Percentiles rank a stretch among this genome's conserved stretches.
Evolutionary conservation across 2,113 vertebrate genomes (phyloP).

Genomic region (Alectura lathami): DNA sequence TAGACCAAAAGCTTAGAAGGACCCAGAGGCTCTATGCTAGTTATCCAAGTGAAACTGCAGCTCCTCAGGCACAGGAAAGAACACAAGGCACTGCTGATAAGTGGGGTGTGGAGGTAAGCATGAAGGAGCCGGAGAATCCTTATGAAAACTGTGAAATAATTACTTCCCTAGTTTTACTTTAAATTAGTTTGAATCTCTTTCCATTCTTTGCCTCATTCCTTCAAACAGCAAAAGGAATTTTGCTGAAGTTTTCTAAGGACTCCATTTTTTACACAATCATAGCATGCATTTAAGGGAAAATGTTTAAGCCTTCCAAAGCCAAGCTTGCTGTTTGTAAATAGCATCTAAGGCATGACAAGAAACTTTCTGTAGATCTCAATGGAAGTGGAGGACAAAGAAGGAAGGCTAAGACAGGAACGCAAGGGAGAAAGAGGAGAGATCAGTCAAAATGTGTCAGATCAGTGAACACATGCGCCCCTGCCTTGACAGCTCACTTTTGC

Average conservation of each 20-base stretch:
- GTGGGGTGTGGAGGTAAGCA: accelerated
- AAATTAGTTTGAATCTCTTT: neutral
- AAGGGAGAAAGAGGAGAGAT: neutral
- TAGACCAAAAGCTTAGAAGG: neutral
- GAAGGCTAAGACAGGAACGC: neutral
- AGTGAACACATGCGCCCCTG: neutral
- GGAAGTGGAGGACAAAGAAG: neutral
- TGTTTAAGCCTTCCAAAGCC: neutral
- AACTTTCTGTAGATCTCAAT: neutral
- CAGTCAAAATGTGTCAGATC: constrained; percentile 17
- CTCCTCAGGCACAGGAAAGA: neutral
- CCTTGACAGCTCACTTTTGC: neutral
- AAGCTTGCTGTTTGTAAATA: neutral
- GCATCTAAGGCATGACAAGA: neutral
- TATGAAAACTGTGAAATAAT: neutral
- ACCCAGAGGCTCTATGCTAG: neutral
- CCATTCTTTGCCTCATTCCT: neutral
- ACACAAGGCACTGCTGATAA: neutral
- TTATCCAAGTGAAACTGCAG: neutral
- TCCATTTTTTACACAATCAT: neutral
- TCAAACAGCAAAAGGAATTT: neutral
- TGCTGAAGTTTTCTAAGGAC: neutral
- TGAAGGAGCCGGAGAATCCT: neutral
- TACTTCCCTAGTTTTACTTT: neutral
- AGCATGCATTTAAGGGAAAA: neutral